These are phyloP conservation scores for Drosophila greeni DNA, from an alignment of 2,888 invertebrate species.

Conservation along the genomic window DNA sequence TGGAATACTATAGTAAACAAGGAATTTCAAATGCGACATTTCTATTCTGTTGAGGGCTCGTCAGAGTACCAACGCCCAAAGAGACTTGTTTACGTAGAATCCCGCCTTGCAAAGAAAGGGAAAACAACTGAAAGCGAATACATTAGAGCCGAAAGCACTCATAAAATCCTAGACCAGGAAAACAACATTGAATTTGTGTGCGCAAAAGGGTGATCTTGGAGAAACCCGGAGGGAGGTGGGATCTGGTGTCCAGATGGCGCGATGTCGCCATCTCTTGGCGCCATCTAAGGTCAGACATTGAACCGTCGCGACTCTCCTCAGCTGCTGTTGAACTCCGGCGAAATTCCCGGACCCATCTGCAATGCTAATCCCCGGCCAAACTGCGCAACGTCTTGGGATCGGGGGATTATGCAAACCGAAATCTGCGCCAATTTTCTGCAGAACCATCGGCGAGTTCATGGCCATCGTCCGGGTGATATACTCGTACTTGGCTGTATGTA, in stretches of 20 bases:
- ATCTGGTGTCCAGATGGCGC: conserved; percentile 23
- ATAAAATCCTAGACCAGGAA: conserved; percentile 26
- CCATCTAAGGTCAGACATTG: conserved; percentile 68
- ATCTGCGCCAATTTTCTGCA: conserved; percentile 64
- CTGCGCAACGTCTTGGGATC: conserved; percentile 48
- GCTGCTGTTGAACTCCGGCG: conserved; percentile 54
- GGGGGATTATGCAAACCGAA: conserved; percentile 58
- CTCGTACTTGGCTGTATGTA: conserved; percentile 60
- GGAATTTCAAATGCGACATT: conserved; percentile 22
- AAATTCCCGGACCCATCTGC: conserved; percentile 50
- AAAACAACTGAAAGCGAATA: conserved; percentile 38
- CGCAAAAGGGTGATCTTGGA: conserved; percentile 25
- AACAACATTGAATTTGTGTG: conserved; percentile 28
- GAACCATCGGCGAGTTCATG: conserved; percentile 51
- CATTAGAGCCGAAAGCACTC: conserved; percentile 9
- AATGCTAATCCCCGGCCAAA: conserved; percentile 54
- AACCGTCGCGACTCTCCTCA: conserved; percentile 47
- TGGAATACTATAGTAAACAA: conserved; percentile 19
- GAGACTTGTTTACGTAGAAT: conserved; percentile 28
- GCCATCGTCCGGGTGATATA: conserved; percentile 55
- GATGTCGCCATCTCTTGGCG: conserved; percentile 42
- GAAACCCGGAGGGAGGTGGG: neutral
- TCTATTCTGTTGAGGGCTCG: conserved; percentile 36
- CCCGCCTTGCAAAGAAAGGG: conserved; percentile 36
- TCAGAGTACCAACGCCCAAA: conserved; percentile 10